A percentile compares a stretch with the other conserved stretches of the same genome.
These are phyloP conservation scores for Andrena praecox DNA, from an alignment of 2,888 invertebrate species.

Conservation along the genomic window DNA sequence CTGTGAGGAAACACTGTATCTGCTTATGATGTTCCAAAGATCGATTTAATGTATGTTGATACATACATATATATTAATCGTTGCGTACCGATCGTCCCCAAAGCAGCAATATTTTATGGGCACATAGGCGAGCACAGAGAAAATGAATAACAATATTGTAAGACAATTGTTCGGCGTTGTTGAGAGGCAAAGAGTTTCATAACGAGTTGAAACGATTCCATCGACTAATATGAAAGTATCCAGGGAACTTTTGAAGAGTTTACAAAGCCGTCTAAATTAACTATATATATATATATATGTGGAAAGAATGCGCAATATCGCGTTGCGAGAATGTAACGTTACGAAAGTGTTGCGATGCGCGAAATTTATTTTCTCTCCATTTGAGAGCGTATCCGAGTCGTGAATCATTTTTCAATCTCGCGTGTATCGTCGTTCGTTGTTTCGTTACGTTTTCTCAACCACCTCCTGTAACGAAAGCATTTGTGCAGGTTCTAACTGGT, in stretches of 20 bases:
- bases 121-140: slow-evolving; percentile 8
- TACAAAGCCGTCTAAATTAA: slow-evolving; percentile 34
- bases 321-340: not conserved
- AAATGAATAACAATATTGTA: not conserved
- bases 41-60: not conserved
- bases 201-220: slow-evolving; percentile 18
- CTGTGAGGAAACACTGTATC: not conserved
- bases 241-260: slow-evolving; percentile 36
- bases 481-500: slow-evolving; percentile 7
- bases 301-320: not conserved
- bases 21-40: slow-evolving; percentile 1
- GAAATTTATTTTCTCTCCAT: not conserved
- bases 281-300: slow-evolving; percentile 19
- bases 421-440: not conserved
- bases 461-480: slow-evolving; percentile 8
- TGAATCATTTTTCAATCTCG: slow-evolving; percentile 5
- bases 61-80: slow-evolving; percentile 7
- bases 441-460: not conserved
- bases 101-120: slow-evolving; percentile 39
- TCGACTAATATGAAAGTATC: slow-evolving; percentile 47
- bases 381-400: not conserved
- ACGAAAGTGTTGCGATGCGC: not conserved
- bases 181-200: slow-evolving; percentile 34
- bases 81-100: slow-evolving; percentile 4
- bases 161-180: slow-evolving; percentile 8